These are phyloP conservation scores for Spermophilus dauricus DNA, from an alignment of 2,113 vertebrate genomes.

Conservation along the genomic window DNA sequence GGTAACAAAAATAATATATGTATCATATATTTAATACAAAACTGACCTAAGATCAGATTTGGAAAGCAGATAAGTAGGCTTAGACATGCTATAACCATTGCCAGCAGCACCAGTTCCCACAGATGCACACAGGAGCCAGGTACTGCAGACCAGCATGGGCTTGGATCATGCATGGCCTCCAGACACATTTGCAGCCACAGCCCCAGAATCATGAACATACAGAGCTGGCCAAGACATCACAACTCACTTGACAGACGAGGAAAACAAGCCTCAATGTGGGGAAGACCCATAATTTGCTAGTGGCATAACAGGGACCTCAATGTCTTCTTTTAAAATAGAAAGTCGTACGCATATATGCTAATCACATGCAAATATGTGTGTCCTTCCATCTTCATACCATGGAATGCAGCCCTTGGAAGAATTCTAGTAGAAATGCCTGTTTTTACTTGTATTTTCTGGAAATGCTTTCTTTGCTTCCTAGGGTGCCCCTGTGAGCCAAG, in stretches of 20 bases:
- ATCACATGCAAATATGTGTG: not conserved
- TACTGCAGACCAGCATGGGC: not conserved
- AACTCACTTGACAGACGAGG: not conserved
- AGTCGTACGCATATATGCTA: not conserved
- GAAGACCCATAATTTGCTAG: not conserved
- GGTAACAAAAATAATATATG: not conserved
- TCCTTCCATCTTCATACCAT: not conserved
- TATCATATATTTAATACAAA: not conserved
- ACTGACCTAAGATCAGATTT: not conserved
- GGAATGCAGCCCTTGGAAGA: not conserved
- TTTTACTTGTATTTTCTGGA: constrained; percentile 35
- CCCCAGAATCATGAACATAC: not conserved
- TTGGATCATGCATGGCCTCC: not conserved
- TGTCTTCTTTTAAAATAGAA: not conserved
- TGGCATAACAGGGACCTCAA: not conserved
- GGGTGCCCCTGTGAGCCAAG: not conserved
- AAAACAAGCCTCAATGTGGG: not conserved
- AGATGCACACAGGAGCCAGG: accelerated
- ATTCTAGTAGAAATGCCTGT: not conserved
- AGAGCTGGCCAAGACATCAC: not conserved
- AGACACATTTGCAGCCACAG: not conserved
- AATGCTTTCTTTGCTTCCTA: not conserved
- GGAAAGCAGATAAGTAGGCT: not conserved
- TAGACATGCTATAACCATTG: not conserved
- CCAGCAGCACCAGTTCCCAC: not conserved